These are phyloP conservation scores for Indicator indicator DNA, from an alignment of 2,113 vertebrate genomes.

Conservation along the genomic window DNA sequence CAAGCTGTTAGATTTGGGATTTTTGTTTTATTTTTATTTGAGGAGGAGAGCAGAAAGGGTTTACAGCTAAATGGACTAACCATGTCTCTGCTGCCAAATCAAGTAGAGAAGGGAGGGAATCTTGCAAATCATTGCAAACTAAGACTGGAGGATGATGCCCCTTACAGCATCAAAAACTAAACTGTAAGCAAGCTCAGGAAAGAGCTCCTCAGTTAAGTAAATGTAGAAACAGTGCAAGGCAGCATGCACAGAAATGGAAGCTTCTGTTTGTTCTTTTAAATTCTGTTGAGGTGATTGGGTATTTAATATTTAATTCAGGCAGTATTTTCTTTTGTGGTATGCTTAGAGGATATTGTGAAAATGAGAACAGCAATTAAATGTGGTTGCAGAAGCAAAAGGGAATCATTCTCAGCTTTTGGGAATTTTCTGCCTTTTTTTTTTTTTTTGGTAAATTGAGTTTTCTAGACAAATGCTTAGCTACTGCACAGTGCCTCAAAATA, in stretches of 20 bases:
- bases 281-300: background rate
- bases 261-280: background rate
- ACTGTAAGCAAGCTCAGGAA: background rate
- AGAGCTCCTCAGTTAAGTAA: background rate
- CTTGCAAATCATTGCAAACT: background rate
- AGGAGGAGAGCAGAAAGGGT: background rate
- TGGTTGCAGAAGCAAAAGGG: background rate
- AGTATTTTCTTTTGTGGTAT: background rate
- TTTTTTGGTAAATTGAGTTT: background rate
- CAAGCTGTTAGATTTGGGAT: background rate
- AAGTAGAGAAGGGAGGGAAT: background rate
- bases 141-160: background rate
- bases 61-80: background rate
- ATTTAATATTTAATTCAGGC: conserved; percentile 27
- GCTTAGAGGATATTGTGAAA: background rate
- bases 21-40: background rate
- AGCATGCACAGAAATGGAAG: background rate
- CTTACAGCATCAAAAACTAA: background rate
- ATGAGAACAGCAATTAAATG: background rate
- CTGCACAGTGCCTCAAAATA: background rate
- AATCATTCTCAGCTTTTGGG: background rate
- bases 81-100: background rate
- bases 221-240: background rate
- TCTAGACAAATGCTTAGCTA: background rate
- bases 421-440: background rate